A percentile compares a stretch with the other conserved stretches of the same genome.
phyloP scores from a whole-genome alignment of 2,888 invertebrate genomes.

The Polietes domitor region DNA sequence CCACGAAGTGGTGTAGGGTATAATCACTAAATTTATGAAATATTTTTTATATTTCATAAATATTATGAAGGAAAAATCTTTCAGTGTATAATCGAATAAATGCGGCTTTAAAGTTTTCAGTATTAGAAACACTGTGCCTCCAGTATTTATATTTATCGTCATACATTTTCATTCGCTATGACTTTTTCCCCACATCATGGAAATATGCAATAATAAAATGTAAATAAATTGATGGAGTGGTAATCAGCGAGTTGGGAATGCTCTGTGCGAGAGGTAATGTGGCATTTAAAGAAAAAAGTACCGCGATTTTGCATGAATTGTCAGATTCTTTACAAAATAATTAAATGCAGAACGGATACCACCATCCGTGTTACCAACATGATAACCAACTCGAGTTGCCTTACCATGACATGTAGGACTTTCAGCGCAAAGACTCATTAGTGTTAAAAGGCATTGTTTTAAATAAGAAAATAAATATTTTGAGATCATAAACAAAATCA shows the following conservation, averaged over 20 bases:
- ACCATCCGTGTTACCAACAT: background rate
- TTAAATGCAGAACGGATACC: background rate
- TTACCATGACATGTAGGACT: background rate
- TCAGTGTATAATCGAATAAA: too few species aligned
- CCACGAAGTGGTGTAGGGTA: too few species aligned
- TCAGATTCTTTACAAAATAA: background rate
- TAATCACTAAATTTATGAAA: too few species aligned
- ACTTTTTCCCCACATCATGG: background rate
- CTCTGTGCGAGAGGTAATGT: background rate
- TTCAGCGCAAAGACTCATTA: background rate
- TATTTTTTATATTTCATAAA: too few species aligned
- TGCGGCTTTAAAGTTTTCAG: too few species aligned
- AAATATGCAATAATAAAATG: background rate
- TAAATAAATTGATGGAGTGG: background rate
- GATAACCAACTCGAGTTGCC: background rate
- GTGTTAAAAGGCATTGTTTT: background rate
- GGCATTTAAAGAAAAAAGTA: background rate
- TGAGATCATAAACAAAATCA: background rate
- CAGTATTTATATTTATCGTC: background rate
- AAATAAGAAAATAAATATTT: background rate
- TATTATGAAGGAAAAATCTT: too few species aligned
- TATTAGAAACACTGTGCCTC: background rate
- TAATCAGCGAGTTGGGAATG: background rate
- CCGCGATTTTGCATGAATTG: background rate
- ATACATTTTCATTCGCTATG: background rate